Percentiles rank a stretch among this genome's conserved stretches.
Conservation (phyloP, 2,797 vertebrate species). For the Kryptolebias ocellatus region DNA sequence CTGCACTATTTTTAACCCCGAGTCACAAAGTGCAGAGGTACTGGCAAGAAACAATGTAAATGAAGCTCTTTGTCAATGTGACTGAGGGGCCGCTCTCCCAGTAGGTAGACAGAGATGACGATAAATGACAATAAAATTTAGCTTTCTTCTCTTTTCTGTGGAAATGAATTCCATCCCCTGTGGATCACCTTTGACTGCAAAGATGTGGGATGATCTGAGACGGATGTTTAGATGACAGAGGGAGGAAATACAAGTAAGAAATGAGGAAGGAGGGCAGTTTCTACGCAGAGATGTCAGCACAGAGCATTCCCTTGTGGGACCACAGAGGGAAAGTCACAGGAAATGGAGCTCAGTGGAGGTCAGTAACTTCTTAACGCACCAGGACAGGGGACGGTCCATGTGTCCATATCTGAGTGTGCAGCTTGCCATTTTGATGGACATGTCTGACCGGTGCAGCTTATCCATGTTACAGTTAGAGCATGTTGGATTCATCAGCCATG, state of each 20-base stretch:
- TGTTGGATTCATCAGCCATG: slow-evolving; percentile 55
- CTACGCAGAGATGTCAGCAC: slow-evolving; percentile 51
- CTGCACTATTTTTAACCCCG: slow-evolving; percentile 1
- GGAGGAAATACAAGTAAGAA: slow-evolving; percentile 56
- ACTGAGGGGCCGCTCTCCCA: neutral
- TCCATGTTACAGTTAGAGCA: slow-evolving; percentile 56
- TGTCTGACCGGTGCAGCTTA: slow-evolving; percentile 35
- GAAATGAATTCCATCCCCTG: slow-evolving; percentile 15
- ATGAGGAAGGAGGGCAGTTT: slow-evolving; percentile 46
- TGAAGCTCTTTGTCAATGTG: slow-evolving; percentile 32
- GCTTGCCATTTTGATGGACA: slow-evolving; percentile 54
- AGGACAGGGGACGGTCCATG: slow-evolving; percentile 50
- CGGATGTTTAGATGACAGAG: slow-evolving; percentile 31
- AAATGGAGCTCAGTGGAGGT: slow-evolving; percentile 70
- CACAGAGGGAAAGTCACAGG: slow-evolving; percentile 56
- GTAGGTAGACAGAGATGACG: slow-evolving; percentile 16
- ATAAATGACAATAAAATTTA: slow-evolving; percentile 6
- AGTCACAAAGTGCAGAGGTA: slow-evolving; percentile 19
- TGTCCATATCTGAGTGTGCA: slow-evolving; percentile 18
- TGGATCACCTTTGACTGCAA: slow-evolving; percentile 7
- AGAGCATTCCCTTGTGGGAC: slow-evolving; percentile 47
- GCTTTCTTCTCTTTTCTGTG: slow-evolving; percentile 4
- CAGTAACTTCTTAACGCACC: slow-evolving; percentile 68
- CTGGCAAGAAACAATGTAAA: slow-evolving; percentile 22
- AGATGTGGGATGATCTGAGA: slow-evolving; percentile 13